Conservation (phyloP, 2,888 invertebrate genomes). For the Nomada flava region DNA sequence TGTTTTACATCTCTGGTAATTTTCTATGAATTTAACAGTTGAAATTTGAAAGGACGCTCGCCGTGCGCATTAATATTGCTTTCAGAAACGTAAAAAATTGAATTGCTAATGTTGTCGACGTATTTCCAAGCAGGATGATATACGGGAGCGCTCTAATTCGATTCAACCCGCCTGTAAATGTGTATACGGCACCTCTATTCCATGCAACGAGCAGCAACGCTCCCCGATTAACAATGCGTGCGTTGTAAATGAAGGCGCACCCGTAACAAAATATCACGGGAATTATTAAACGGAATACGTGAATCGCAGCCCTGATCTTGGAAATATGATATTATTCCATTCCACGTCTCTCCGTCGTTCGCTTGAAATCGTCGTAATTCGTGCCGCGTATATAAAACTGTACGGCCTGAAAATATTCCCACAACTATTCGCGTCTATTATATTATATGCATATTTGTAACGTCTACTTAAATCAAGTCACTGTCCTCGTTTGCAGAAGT, state of each 20-base stretch:
- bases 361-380: conserved; percentile 7
- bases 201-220: conserved; percentile 26
- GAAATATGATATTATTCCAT: conserved; percentile 9
- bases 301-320: conserved; percentile 25
- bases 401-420: neutral
- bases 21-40: conserved; percentile 18
- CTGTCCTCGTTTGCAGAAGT: too few relatives aligned
- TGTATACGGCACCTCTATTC: conserved; percentile 42
- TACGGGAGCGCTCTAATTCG: conserved; percentile 62
- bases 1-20: conserved; percentile 17
- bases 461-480: too few relatives aligned
- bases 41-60: conserved; percentile 32
- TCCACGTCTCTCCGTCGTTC: neutral
- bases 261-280: conserved; percentile 58
- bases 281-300: conserved; percentile 62
- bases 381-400: neutral
- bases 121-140: conserved; percentile 64
- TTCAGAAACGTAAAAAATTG: conserved; percentile 61
- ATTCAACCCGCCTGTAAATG: conserved; percentile 65
- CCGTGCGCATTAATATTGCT: conserved; percentile 52
- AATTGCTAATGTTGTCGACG: conserved; percentile 69
- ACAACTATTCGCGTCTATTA: neutral
- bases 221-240: conserved; percentile 66
- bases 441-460: too few relatives aligned
- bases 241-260: conserved; percentile 52